Evolutionary conservation across 1,140 invertebrate genomes (phyloP).

Genomic region (Callitettix versicolor): DNA sequence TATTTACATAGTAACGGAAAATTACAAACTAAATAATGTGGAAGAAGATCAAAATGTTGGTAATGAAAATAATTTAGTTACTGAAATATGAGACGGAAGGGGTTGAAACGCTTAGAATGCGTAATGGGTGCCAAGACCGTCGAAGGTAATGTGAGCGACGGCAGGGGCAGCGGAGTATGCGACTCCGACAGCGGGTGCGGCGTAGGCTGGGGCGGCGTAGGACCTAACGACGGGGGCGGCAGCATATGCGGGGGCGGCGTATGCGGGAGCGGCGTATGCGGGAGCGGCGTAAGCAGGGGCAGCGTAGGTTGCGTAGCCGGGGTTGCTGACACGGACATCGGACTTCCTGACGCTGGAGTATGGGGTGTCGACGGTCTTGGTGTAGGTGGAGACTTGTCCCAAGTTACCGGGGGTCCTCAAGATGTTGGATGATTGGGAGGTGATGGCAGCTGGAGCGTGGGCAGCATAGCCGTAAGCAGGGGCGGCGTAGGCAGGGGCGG

Average conservation of each 20-base stretch:
- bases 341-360: slow-evolving; percentile 31
- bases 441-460: slow-evolving; percentile 25
- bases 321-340: slow-evolving; percentile 33
- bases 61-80: too few species aligned
- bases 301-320: slow-evolving; percentile 19
- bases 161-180: slow-evolving; percentile 25
- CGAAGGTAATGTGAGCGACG: slow-evolving; percentile 25
- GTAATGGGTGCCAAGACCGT: slow-evolving; percentile 27
- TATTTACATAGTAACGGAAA: too few species aligned
- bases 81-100: too few species aligned
- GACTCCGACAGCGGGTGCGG: slow-evolving; percentile 22
- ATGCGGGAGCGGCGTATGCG: slow-evolving; percentile 17
- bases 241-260: slow-evolving; percentile 18
- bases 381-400: slow-evolving; percentile 31
- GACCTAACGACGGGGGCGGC: slow-evolving; percentile 19
- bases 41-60: too few species aligned
- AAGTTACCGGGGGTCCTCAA: slow-evolving; percentile 30
- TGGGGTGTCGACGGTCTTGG: slow-evolving; percentile 31
- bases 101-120: too few species aligned
- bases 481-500: slow-evolving; percentile 22
- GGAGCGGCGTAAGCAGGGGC: slow-evolving; percentile 15
- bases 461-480: slow-evolving; percentile 26
- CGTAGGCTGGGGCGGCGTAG: slow-evolving; percentile 14
- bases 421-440: slow-evolving; percentile 29
- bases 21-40: too few species aligned